Percentiles rank a stretch among this genome's conserved stretches.
Evolutionary conservation across 2,797 vertebrate species (phyloP).

Genomic region (Syngnathus acus): DNA sequence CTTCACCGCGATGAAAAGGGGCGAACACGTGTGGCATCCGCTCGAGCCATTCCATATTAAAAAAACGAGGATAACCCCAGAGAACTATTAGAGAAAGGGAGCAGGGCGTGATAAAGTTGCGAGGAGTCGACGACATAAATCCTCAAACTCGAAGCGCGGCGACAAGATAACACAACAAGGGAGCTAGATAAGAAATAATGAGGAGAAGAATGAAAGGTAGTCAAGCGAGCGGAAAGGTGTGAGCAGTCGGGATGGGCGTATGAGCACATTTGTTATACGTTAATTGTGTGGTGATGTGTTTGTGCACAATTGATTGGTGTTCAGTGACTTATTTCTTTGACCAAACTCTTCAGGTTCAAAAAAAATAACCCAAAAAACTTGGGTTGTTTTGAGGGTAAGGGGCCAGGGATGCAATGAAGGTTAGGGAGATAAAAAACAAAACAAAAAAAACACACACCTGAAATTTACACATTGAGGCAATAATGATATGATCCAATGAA

Average conservation of each 20-base stretch:
- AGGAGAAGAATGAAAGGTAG: constrained; percentile 28
- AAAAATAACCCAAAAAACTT: too few species aligned
- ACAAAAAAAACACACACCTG: too few species aligned
- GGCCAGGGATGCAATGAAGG: too few species aligned
- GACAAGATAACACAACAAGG: constrained; percentile 22
- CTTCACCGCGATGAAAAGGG: constrained; percentile 39
- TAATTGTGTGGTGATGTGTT: background rate
- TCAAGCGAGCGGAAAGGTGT: constrained; percentile 38
- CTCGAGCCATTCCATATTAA: constrained; percentile 41
- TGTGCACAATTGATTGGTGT: background rate
- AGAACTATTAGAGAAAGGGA: constrained; percentile 24
- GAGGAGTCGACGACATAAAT: constrained; percentile 23
- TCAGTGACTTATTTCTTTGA: too few species aligned
- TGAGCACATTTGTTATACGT: background rate
- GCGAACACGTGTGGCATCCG: constrained; percentile 13
- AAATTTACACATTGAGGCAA: too few species aligned
- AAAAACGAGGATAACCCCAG: constrained; percentile 28
- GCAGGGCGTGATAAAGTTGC: constrained; percentile 22
- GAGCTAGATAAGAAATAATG: constrained; percentile 16
- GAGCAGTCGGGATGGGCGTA: constrained; percentile 7
- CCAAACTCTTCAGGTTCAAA: too few species aligned
- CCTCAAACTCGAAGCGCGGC: constrained; percentile 33
- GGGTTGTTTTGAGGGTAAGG: too few species aligned
- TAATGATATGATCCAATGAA: too few species aligned
- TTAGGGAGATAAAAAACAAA: too few species aligned